These are phyloP conservation scores for Okapia johnstoni DNA, from an alignment of 2,113 vertebrate species.

Conservation along the genomic window DNA sequence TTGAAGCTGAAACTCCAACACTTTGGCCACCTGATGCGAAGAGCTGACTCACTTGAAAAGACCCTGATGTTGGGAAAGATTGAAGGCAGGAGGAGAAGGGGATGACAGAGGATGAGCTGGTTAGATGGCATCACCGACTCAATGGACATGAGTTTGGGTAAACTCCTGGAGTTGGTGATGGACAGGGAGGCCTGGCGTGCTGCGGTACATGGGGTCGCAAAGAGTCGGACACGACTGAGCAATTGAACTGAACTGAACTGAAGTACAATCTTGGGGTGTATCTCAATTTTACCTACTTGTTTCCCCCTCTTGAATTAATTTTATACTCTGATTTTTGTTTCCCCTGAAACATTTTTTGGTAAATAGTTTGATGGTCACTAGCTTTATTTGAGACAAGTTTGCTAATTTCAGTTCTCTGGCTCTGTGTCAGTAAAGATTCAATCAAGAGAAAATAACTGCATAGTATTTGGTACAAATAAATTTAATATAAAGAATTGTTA, in stretches of 20 bases:
- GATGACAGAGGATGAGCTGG: rapidly evolving
- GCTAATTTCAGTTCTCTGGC: background rate
- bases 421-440: background rate
- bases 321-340: background rate
- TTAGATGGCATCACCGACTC: background rate
- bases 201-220: rapidly evolving
- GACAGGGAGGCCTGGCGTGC: background rate
- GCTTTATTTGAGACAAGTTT: slow-evolving; percentile 23
- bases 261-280: background rate
- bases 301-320: background rate
- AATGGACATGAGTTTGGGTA: background rate
- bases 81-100: background rate
- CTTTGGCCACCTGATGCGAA: background rate
- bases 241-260: background rate
- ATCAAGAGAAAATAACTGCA: background rate
- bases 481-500: background rate
- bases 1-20: background rate
- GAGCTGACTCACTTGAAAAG: background rate
- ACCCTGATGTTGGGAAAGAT: background rate
- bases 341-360: background rate
- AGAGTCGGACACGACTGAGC: rapidly evolving
- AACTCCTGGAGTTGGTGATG: background rate
- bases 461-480: background rate
- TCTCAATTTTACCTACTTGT: background rate
- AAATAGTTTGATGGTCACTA: background rate